Evolutionary conservation across 2,888 invertebrate genomes (phyloP).

Genomic region (Standfussiana lucernea): DNA sequence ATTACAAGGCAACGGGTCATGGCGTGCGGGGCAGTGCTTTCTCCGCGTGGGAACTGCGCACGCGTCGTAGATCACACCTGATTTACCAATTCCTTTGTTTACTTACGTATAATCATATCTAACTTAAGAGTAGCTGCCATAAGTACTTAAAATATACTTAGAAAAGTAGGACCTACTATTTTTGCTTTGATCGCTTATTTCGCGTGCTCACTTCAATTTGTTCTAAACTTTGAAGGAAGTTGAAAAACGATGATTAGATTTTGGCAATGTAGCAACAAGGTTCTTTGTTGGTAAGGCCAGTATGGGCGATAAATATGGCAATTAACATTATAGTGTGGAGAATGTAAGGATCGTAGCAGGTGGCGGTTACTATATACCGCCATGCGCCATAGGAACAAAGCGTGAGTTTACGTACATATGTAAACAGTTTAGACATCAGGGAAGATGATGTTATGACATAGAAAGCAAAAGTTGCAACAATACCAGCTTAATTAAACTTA

Average conservation of each 20-base stretch:
- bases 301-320: too few species aligned
- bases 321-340: too few species aligned
- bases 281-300: neutral
- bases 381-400: neutral
- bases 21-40: slow-evolving; percentile 68
- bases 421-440: neutral
- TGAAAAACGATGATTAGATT: neutral
- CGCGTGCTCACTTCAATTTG: slow-evolving; percentile 3
- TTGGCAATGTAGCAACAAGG: neutral
- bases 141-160: neutral
- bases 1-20: slow-evolving; percentile 57
- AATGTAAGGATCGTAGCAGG: neutral
- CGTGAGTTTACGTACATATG: neutral
- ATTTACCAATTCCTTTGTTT: slow-evolving; percentile 53
- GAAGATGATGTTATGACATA: neutral
- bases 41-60: slow-evolving; percentile 69
- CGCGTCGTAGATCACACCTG: slow-evolving; percentile 60
- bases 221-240: neutral
- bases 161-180: neutral
- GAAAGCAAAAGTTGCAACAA: neutral
- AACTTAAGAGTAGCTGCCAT: neutral
- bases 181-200: neutral
- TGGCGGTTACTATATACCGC: neutral
- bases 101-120: slow-evolving; percentile 9
- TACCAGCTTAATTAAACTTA: neutral